phyloP scores from a whole-genome alignment of 2,888 invertebrate species.

The Tetrapedia diversipes region DNA sequence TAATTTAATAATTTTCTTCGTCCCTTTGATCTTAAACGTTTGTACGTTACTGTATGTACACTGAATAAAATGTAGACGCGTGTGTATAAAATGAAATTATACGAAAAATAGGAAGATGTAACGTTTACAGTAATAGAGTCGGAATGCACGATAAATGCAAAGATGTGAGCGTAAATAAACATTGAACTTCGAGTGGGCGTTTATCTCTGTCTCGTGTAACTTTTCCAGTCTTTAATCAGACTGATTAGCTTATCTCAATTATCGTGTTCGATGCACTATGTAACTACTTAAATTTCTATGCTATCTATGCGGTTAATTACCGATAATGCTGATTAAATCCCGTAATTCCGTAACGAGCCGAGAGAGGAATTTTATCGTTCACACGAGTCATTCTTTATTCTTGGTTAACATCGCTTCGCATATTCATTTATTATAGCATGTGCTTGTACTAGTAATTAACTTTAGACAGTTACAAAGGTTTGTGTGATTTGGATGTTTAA shows the following conservation, averaged over 20 bases:
- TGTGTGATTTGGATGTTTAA: too few species aligned
- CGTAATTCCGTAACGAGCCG: not conserved
- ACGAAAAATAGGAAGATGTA: not conserved
- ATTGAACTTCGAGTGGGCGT: conserved; percentile 27
- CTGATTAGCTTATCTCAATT: conserved; percentile 35
- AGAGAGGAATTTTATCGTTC: too few species aligned
- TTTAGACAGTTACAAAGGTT: too few species aligned
- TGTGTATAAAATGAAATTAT: not conserved
- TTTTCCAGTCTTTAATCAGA: conserved; percentile 16
- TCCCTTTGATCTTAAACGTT: too few species aligned
- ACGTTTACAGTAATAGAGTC: too few species aligned
- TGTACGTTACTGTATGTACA: too few species aligned
- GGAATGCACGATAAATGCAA: not conserved
- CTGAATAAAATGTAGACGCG: not conserved
- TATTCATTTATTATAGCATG: too few species aligned
- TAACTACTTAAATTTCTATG: conserved; percentile 30
- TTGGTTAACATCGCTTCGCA: too few species aligned
- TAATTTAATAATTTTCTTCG: too few species aligned
- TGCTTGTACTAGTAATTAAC: too few species aligned
- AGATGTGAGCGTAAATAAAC: conserved; percentile 30
- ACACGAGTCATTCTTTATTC: not conserved
- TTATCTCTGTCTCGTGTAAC: conserved; percentile 14
- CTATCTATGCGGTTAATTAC: conserved; percentile 14
- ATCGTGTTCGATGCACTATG: not conserved
- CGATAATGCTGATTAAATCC: conserved; percentile 13